Conservation (phyloP, 2,888 invertebrate genomes). For the Galeruca laticollis region DNA sequence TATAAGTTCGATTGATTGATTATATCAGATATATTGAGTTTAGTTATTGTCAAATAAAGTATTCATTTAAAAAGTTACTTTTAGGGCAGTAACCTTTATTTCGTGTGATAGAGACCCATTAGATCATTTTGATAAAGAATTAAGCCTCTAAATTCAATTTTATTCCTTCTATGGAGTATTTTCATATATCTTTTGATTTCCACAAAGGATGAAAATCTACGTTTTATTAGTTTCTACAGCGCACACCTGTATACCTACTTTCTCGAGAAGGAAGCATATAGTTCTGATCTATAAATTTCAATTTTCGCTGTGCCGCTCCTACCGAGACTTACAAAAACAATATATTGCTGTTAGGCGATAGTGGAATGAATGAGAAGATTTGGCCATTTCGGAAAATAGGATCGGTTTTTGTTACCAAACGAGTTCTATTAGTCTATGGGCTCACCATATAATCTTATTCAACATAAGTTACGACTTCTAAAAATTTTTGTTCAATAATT, state of each 20-base stretch:
- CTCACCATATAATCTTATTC: neutral
- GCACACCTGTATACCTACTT: slow-evolving; percentile 10
- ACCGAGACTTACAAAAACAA: slow-evolving; percentile 54
- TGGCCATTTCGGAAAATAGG: slow-evolving; percentile 20
- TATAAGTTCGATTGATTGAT: too few relatives aligned
- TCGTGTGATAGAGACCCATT: neutral
- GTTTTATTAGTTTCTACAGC: slow-evolving; percentile 18
- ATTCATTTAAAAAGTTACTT: too few relatives aligned
- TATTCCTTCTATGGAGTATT: neutral
- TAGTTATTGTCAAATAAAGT: too few relatives aligned
- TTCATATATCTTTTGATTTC: slow-evolving; percentile 16
- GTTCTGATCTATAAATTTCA: slow-evolving; percentile 36
- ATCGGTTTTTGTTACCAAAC: slow-evolving; percentile 11
- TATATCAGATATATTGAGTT: too few relatives aligned
- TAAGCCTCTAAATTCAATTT: neutral
- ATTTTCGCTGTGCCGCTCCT: slow-evolving; percentile 19
- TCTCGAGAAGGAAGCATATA: slow-evolving; percentile 8
- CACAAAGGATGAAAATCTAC: neutral
- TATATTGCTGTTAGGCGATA: slow-evolving; percentile 56
- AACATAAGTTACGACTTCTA: too few relatives aligned
- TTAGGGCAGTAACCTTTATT: too few relatives aligned
- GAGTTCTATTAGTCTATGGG: slow-evolving; percentile 10
- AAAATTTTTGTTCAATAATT: too few relatives aligned
- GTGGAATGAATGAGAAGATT: slow-evolving; percentile 51
- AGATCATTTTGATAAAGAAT: neutral